A percentile compares a stretch with the other conserved stretches of the same genome.
phyloP scores from a whole-genome alignment of 2,797 vertebrate genomes.

The Enteromius paludinosus region DNA sequence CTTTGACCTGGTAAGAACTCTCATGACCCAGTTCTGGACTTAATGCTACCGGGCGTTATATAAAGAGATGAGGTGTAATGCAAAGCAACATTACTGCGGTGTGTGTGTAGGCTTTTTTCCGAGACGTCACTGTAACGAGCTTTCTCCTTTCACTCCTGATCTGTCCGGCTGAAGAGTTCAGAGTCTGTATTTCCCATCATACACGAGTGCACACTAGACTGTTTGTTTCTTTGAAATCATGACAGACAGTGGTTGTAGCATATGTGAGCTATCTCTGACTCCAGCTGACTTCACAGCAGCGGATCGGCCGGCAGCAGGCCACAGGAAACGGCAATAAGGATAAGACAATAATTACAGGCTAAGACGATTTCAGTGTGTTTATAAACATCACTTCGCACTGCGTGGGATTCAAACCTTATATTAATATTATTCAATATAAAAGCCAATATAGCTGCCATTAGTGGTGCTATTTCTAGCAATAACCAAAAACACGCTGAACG shows the following conservation, averaged over 20 bases:
- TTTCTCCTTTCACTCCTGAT: conserved; percentile 6
- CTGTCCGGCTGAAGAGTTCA: conserved; percentile 1
- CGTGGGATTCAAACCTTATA: background rate
- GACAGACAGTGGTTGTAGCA: background rate
- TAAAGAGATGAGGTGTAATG: conserved; percentile 53
- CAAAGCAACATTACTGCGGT: conserved; percentile 4
- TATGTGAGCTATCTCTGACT: background rate
- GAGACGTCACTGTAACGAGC: conserved; percentile 27
- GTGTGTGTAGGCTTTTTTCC: conserved; percentile 29
- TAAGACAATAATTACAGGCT: conserved; percentile 17
- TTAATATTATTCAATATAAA: background rate
- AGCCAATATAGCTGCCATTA: background rate
- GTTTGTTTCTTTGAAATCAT: background rate
- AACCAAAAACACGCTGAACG: too few species aligned
- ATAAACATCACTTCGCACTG: background rate
- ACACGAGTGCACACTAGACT: background rate
- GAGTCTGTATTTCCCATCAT: too few species aligned
- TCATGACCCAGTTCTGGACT: conserved; percentile 50
- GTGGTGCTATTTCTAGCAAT: background rate
- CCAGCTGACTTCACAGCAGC: background rate
- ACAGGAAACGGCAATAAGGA: conserved; percentile 14
- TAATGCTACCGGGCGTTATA: conserved; percentile 55
- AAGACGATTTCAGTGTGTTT: conserved; percentile 4
- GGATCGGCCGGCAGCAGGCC: background rate
- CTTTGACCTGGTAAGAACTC: conserved; percentile 36